phyloP scores from a whole-genome alignment of 2,888 invertebrate species.

The Tineola bisselliella region DNA sequence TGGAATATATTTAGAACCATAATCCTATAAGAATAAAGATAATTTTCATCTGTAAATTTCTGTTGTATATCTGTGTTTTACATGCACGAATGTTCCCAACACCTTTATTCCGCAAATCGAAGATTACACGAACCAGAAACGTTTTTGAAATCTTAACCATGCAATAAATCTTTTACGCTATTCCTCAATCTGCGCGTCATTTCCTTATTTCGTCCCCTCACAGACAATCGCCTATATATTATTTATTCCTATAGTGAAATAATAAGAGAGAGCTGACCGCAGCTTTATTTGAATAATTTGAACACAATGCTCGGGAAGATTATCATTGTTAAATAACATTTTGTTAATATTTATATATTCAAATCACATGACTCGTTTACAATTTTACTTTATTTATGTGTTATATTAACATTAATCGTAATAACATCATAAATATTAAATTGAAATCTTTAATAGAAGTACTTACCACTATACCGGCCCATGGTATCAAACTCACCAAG shows the following conservation, averaged over 20 bases:
- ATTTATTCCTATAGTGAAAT: conserved; percentile 36
- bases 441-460: too few relatives aligned
- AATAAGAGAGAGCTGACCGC: conserved; percentile 43
- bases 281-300: conserved; percentile 30
- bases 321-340: conserved; percentile 1
- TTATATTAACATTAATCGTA: too few relatives aligned
- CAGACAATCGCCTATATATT: conserved; percentile 24
- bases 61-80: background rate
- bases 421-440: too few relatives aligned
- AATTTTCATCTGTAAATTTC: background rate
- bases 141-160: conserved; percentile 7
- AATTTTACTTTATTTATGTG: too few relatives aligned
- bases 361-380: background rate
- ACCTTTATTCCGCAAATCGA: conserved; percentile 11
- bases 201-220: conserved; percentile 47
- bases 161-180: conserved; percentile 33
- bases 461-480: too few relatives aligned
- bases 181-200: conserved; percentile 24
- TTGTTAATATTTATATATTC: background rate
- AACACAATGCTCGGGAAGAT: conserved; percentile 30
- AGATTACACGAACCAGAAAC: conserved; percentile 11
- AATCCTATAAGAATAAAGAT: background rate
- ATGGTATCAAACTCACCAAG: too few relatives aligned
- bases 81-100: conserved; percentile 1
- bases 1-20: background rate